These are phyloP conservation scores for Lucinisca nassula DNA, from an alignment of 2,888 invertebrate genomes.

Conservation along the genomic window DNA sequence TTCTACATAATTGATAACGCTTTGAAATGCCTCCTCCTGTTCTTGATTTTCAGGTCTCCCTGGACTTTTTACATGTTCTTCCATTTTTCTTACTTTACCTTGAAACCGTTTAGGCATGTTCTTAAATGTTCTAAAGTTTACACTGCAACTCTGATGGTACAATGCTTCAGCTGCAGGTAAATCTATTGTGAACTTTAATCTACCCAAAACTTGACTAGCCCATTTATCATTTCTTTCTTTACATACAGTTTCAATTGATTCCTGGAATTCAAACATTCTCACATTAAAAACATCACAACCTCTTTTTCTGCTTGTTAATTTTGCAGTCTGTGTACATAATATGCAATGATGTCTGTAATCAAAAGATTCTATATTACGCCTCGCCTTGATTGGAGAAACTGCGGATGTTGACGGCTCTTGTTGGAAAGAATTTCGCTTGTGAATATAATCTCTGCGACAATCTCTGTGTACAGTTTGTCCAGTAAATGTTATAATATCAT, in stretches of 20 bases:
- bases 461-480: conserved; percentile 13
- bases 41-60: conserved; percentile 11
- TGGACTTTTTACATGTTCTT: conserved; percentile 26
- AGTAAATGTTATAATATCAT: background rate
- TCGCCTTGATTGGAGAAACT: background rate
- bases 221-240: conserved; percentile 32
- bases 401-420: background rate
- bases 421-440: background rate
- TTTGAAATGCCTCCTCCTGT: conserved; percentile 12
- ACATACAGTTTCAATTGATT: conserved; percentile 10
- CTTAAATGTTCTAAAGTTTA: conserved; percentile 23
- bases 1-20: conserved; percentile 24
- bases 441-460: conserved; percentile 31
- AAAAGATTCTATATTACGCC: background rate
- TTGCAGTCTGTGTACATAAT: conserved; percentile 1
- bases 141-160: conserved; percentile 29
- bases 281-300: background rate
- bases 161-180: conserved; percentile 29
- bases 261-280: background rate
- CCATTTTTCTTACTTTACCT: background rate
- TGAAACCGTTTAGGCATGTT: conserved; percentile 18
- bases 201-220: conserved; percentile 23
- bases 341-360: background rate
- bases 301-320: background rate
- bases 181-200: conserved; percentile 16